Evolutionary conservation across 2,113 vertebrate species (phyloP).

Genomic region (Todiramphus chloris): DNA sequence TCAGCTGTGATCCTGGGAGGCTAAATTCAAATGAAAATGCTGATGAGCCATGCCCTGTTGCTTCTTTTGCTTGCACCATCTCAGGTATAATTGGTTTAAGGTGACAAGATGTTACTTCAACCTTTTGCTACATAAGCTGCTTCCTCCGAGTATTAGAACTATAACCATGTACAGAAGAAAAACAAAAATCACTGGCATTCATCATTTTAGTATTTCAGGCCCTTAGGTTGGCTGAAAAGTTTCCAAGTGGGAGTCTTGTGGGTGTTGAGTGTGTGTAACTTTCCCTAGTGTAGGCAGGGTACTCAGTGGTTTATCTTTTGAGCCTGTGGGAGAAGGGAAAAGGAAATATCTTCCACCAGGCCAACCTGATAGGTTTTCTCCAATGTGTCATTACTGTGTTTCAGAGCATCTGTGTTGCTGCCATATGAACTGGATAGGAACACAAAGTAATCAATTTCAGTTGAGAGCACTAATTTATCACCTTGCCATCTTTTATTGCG

Average conservation of each 20-base stretch:
- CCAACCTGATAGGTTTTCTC: constrained; percentile 77
- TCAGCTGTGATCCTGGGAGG: neutral
- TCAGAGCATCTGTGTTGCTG: constrained; percentile 93
- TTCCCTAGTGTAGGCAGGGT: neutral
- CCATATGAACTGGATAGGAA: constrained; percentile 87
- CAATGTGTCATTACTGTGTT: constrained; percentile 91
- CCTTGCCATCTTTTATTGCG: constrained; percentile 91
- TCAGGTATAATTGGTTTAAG: constrained; percentile 34
- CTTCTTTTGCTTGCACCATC: constrained; percentile 17
- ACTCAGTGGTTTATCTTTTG: neutral
- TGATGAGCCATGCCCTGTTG: neutral
- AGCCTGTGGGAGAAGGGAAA: neutral
- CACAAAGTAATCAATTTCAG: constrained; percentile 96
- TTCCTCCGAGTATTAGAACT: constrained; percentile 35
- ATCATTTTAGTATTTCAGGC: constrained; percentile 53
- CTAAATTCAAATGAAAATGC: constrained; percentile 6
- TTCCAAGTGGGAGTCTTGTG: neutral
- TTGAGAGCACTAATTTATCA: constrained; percentile 99
- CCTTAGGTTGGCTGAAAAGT: constrained; percentile 11
- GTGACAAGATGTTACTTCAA: constrained; percentile 23
- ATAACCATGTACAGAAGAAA: neutral
- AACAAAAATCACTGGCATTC: constrained; percentile 55
- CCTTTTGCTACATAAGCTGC: neutral
- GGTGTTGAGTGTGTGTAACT: neutral
- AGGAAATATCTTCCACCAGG: neutral